These are phyloP conservation scores for Steatornis caripensis DNA, from an alignment of 2,113 vertebrate genomes.

Conservation along the genomic window DNA sequence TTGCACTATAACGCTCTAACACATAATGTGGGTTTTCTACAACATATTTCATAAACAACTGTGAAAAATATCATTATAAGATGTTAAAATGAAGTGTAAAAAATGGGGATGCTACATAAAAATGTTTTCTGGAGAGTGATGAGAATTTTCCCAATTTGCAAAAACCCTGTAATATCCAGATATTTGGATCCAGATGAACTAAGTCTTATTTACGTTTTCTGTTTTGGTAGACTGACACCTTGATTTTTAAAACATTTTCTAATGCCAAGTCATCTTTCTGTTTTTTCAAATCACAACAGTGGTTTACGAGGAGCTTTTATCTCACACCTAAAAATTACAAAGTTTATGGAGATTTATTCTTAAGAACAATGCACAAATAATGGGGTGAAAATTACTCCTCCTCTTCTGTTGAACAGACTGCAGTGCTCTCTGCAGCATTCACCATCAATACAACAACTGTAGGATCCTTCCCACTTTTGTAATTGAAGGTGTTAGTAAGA, in stretches of 20 bases:
- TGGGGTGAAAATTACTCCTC: not conserved
- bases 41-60: fast-evolving
- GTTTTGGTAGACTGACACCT: not conserved
- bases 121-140: not conserved
- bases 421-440: not conserved
- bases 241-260: not conserved
- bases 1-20: not conserved
- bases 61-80: not conserved
- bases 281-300: not conserved
- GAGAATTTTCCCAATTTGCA: not conserved
- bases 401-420: not conserved
- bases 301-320: not conserved
- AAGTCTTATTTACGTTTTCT: not conserved
- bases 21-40: fast-evolving
- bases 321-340: not conserved
- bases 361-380: not conserved
- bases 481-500: not conserved
- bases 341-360: not conserved
- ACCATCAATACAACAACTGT: not conserved
- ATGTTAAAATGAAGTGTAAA: not conserved
- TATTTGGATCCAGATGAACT: not conserved
- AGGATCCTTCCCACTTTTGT: not conserved
- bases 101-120: not conserved
- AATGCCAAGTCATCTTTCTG: not conserved
- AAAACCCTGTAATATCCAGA: not conserved